These are phyloP conservation scores for Melieria omissa DNA, from an alignment of 2,888 invertebrate genomes.

Conservation along the genomic window DNA sequence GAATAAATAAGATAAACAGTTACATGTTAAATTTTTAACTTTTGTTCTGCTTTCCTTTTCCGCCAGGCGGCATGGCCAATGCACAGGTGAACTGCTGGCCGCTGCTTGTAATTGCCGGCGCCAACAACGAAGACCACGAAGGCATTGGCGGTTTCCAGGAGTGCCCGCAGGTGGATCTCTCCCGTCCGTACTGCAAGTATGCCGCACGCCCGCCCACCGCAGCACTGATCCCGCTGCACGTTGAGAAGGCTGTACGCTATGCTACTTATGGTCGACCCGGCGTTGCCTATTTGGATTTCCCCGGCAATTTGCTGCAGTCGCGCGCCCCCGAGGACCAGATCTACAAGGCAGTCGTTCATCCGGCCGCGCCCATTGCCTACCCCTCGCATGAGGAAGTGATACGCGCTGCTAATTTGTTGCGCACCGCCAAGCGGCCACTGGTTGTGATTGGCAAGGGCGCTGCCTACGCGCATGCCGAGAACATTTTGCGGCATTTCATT, in stretches of 20 bases:
- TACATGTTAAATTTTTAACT: not conserved
- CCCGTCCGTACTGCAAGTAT: conserved; percentile 92
- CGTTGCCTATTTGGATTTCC: conserved; percentile 89
- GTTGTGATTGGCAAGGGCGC: conserved; percentile 93
- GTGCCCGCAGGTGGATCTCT: conserved; percentile 88
- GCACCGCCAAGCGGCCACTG: conserved; percentile 82
- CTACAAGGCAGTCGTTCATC: conserved; percentile 62
- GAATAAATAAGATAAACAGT: too few relatives aligned
- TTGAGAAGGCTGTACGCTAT: conserved; percentile 90
- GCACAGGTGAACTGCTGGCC: conserved; percentile 98
- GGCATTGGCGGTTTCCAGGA: conserved; percentile 97
- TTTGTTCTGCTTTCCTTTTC: not conserved
- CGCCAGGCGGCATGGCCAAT: conserved; percentile 92
- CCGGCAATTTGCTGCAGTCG: conserved; percentile 82
- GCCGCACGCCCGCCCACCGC: conserved; percentile 87
- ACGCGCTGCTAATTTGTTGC: conserved; percentile 76
- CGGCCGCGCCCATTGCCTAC: conserved; percentile 73
- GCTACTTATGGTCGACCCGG: conserved; percentile 90
- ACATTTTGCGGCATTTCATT: conserved; percentile 76
- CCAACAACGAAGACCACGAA: conserved; percentile 91
- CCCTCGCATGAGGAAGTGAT: conserved; percentile 79
- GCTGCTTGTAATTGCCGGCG: conserved; percentile 89
- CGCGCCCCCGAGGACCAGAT: conserved; percentile 57
- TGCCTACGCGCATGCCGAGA: conserved; percentile 84
- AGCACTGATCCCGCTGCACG: conserved; percentile 85